Evolutionary conservation across 2,797 vertebrate genomes (phyloP).

Genomic region (Spondyliosoma cantharus): DNA sequence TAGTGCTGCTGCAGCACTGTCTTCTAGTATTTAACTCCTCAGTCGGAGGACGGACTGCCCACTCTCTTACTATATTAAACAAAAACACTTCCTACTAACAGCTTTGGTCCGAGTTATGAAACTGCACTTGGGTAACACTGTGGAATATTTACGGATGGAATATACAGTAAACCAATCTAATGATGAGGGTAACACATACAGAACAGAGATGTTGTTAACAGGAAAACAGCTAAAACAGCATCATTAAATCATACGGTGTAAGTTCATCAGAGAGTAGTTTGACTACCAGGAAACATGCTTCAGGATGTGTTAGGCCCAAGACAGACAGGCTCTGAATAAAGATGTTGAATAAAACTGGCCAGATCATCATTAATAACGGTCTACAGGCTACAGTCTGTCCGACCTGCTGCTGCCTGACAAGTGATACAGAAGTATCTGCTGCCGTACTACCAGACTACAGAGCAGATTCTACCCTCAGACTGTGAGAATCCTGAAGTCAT

Average conservation of each 20-base stretch:
- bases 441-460: too few relatives aligned
- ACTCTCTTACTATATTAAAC: slow-evolving; percentile 78
- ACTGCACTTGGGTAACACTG: slow-evolving; percentile 51
- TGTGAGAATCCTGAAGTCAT: too few relatives aligned
- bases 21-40: slow-evolving; percentile 61
- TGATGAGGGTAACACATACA: slow-evolving; percentile 11
- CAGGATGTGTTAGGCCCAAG: too few relatives aligned
- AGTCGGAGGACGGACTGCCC: slow-evolving; percentile 64
- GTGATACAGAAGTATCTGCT: too few relatives aligned
- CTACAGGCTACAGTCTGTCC: too few relatives aligned
- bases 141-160: slow-evolving; percentile 33
- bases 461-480: too few relatives aligned
- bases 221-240: background rate
- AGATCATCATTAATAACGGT: too few relatives aligned
- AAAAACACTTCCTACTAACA: slow-evolving; percentile 73
- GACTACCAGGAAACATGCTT: background rate
- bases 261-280: background rate
- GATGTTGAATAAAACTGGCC: too few relatives aligned
- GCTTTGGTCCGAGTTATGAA: slow-evolving; percentile 72
- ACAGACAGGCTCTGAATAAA: too few relatives aligned
- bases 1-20: slow-evolving; percentile 51
- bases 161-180: slow-evolving; percentile 27
- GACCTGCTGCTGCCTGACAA: too few relatives aligned
- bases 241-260: background rate
- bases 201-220: background rate